These are phyloP conservation scores for Setipinna tenuifilis DNA, from an alignment of 2,797 vertebrate genomes.

Conservation along the genomic window DNA sequence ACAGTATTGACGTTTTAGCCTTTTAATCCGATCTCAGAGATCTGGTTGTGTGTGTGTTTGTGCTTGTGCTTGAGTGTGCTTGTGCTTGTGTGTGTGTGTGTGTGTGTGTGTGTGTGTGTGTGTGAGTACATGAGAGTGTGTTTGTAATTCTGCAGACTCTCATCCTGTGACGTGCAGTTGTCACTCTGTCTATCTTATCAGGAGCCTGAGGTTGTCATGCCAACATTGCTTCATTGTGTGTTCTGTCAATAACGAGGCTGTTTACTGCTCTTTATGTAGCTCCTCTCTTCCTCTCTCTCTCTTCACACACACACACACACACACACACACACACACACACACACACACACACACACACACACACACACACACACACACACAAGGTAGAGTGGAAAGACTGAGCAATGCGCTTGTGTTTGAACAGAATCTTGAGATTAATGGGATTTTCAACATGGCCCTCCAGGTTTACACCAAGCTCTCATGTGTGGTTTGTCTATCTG, in stretches of 20 bases:
- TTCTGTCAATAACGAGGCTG: conserved; percentile 56
- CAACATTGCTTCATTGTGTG: conserved; percentile 44
- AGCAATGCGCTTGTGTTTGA: conserved; percentile 2
- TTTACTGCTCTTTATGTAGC: conserved; percentile 7
- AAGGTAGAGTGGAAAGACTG: background rate
- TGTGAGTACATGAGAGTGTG: background rate
- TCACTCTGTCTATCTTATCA: conserved; percentile 49
- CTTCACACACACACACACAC: background rate
- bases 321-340: conserved; percentile 1
- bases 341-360: background rate
- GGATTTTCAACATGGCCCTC: background rate
- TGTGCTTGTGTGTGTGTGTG: conserved; percentile 39
- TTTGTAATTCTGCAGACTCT: conserved; percentile 23
- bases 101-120: conserved; percentile 44
- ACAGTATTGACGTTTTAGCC: conserved; percentile 17
- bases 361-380: background rate
- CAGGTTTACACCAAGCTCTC: background rate
- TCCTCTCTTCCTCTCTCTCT: conserved; percentile 7
- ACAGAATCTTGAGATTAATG: background rate
- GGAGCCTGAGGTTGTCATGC: conserved; percentile 50
- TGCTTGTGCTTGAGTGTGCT: too few species aligned
- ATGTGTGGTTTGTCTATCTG: conserved; percentile 10
- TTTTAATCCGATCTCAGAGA: background rate
- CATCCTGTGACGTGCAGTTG: conserved; percentile 12
- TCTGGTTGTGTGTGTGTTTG: conserved; percentile 9